phyloP scores from a whole-genome alignment of 1,140 invertebrate genomes.

The Frieseomelitta varia region DNA sequence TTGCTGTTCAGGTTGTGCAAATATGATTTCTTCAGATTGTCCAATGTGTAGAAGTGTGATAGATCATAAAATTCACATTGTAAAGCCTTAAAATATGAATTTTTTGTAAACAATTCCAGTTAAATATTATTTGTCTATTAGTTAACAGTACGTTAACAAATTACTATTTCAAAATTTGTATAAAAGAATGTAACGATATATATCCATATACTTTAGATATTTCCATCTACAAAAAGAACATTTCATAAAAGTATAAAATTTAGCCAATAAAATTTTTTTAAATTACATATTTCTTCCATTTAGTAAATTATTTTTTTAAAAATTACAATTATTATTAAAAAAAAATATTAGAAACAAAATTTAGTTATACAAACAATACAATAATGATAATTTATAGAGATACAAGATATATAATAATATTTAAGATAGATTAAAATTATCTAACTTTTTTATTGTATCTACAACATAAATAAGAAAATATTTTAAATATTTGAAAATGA shows the following conservation, averaged over 20 bases:
- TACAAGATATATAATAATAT: constrained; percentile 25
- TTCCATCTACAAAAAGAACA: constrained; percentile 18
- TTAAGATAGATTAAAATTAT: constrained; percentile 41
- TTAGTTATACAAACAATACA: neutral
- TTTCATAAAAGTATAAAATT: constrained; percentile 16
- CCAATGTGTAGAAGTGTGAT: constrained; percentile 90
- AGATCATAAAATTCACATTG: constrained; percentile 85
- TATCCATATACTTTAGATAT: constrained; percentile 6
- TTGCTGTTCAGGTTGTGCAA: constrained; percentile 87
- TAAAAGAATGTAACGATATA: neutral
- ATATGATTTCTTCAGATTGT: constrained; percentile 84
- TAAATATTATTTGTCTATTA: constrained; percentile 17
- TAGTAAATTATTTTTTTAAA: neutral
- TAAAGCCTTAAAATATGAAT: constrained; percentile 78
- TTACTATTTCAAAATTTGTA: constrained; percentile 10
- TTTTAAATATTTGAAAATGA: constrained; percentile 8
- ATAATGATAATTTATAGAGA: constrained; percentile 28
- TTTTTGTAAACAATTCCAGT: constrained; percentile 39
- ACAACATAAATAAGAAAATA: constrained; percentile 32
- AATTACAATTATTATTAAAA: constrained; percentile 15
- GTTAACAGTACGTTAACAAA: neutral
- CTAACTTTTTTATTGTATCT: constrained; percentile 38
- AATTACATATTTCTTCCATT: constrained; percentile 6
- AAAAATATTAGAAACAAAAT: neutral
- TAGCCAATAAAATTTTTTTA: constrained; percentile 2